Base-by-base conservation (phyloP, 2,797 vertebrate species). In the Hephaestus fuliginosus region DNA sequence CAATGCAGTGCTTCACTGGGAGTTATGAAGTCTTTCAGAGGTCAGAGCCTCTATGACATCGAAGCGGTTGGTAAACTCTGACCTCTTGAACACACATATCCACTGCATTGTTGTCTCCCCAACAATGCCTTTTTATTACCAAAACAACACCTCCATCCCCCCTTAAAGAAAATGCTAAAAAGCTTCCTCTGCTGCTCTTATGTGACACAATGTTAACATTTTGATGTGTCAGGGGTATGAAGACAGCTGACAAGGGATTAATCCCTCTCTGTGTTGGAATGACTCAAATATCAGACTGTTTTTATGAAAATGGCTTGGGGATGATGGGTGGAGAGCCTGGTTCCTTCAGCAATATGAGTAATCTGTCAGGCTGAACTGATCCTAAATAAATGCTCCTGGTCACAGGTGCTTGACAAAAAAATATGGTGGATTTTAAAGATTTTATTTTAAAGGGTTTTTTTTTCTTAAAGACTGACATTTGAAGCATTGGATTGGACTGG, bases 321-420 rank as follows among this genome's bases (percentile, higher is more conserved):
- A 56, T 49, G 15, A 22, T 20, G 70, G 15, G 44, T 51, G 46
- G 2, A 63, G n/a, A 70, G 22, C 7, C n/a, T 25, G 62, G 39
- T n/a, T 58, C 17, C 17, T n/a, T 77, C 18, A 67, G 7, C 5
- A 74, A 39, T 46, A 1, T 58, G 33, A 48, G 62, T 17, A 36
- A 68, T 74, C 28, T 44, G 49, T 66, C 63, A 76, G 49, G 41
- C 12, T 72, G 18, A 81, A 69, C 61, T 41, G n/a, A 68, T 74
- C 46, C 30, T 43, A 71, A 63, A 84, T 53, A 51, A 62, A 8
- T 44, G 51, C 8, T 18, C 14, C 7, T 65, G 43, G 28, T 63
- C 64, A 62, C 51, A 67, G 5, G 61, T 14, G 1, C n/a, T 58
- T 33, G 25, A 20, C 44, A 30, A 36, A 36, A 63, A 51, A 39